Conservation (phyloP, 2,888 invertebrate genomes). For the Limnephilus marmoratus region DNA sequence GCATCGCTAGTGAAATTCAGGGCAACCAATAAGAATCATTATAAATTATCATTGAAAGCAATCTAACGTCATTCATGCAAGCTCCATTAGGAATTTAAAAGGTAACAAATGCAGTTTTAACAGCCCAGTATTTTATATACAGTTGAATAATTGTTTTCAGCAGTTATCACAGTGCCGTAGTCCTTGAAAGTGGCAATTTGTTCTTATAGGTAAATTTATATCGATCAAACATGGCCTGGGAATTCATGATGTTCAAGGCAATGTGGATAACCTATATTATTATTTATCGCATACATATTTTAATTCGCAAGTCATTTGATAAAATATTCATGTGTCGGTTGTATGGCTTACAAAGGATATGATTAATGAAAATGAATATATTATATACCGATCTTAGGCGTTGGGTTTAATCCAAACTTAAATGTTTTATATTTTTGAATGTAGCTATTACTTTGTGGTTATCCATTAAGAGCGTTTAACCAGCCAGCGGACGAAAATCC, state of each 20-base stretch:
- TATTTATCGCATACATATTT: background rate
- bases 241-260: background rate
- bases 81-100: background rate
- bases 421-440: no score
- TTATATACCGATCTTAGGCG: no score
- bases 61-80: background rate
- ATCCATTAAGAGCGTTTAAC: no score
- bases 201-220: background rate
- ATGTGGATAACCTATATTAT: background rate
- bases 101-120: no score
- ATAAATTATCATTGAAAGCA: background rate
- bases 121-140: background rate
- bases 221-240: background rate
- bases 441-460: no score
- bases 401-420: background rate
- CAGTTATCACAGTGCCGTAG: background rate
- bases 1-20: no score
- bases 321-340: background rate
- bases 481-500: no score
- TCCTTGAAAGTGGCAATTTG: background rate
- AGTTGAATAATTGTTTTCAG: background rate
- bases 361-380: background rate
- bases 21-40: no score
- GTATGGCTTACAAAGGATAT: background rate
- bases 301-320: background rate